These are phyloP conservation scores for Drosophila subobscura DNA, from an alignment of 1,140 invertebrate species.

Conservation along the genomic window DNA sequence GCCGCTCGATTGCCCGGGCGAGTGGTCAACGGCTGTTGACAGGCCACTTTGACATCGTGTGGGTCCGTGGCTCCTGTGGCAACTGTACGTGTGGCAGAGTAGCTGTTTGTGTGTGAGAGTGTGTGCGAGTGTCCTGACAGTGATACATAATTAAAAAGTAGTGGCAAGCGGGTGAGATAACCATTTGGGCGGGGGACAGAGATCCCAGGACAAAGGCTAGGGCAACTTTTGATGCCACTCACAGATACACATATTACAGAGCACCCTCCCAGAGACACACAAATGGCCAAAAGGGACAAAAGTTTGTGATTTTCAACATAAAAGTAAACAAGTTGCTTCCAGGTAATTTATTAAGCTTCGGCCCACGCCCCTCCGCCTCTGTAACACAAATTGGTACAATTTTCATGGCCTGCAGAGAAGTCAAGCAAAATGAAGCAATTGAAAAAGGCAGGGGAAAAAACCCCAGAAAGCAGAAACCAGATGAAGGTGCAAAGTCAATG, in stretches of 20 bases:
- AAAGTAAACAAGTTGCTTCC: constrained; percentile 74
- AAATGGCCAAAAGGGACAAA: constrained; percentile 66
- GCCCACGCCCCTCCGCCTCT: not conserved
- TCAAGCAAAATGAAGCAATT: constrained; percentile 42
- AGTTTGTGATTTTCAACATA: constrained; percentile 67
- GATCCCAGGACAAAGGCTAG: constrained; percentile 26
- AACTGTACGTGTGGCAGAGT: not conserved
- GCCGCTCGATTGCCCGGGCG: constrained; percentile 68
- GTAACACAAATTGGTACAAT: constrained; percentile 51
- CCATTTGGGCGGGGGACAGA: not conserved
- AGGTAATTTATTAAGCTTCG: constrained; percentile 74
- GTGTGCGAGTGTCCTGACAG: constrained; percentile 35
- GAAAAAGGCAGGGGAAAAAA: constrained; percentile 38
- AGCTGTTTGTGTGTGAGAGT: constrained; percentile 14
- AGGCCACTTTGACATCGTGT: constrained; percentile 72
- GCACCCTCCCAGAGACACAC: not conserved
- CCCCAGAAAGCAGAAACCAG: constrained; percentile 9
- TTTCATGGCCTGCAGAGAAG: constrained; percentile 32
- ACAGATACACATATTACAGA: constrained; percentile 15
- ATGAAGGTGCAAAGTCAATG: constrained; percentile 67
- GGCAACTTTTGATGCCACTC: constrained; percentile 64
- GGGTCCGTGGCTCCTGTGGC: constrained; percentile 28
- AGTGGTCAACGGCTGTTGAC: constrained; percentile 76
- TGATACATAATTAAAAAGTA: constrained; percentile 75
- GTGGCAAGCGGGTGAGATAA: constrained; percentile 28